Base-by-base conservation (phyloP, 2,113 vertebrate species). In the Nothobranchius kuhntae region DNA sequence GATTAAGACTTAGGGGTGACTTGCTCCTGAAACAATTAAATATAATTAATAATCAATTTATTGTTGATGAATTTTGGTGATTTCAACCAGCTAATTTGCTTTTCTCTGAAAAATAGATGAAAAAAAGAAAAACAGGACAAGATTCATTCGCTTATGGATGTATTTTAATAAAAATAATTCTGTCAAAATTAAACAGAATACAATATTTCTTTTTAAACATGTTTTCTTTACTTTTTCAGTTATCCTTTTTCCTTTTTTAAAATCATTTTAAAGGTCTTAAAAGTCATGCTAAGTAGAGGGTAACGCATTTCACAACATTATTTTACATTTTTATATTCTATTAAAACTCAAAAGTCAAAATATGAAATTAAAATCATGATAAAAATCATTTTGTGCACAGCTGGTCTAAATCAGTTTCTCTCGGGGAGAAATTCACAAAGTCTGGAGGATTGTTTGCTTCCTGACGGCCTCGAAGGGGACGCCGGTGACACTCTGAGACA, bases 151-250 rank as follows among this genome's bases (percentile, higher is more conserved):
- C 94, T 94, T 94, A 96, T 95, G 93, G 93, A 95, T 94, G 95
- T 95, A 96, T 97, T 98, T 98, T 97, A 98, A 97, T 98, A 98
- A 98, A 98, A 98, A 98, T 98, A 97, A 96, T 95, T 97, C 94
- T 97, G 95, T 96, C 95, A 95, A 95, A 97, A 96, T 96, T 96
- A 95, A 97, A 96, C 94, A 95, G 94, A 96, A 95, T 90, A 93
- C 93, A 93, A 92, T 94, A 92, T n/a, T 15, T 93, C 91, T 95
- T 94, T 94, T 75, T 74, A 73, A 95, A 93, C 91, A 92, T 94
- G 93, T 96, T 96, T 95, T 94, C 94, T 95, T 93, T 95, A 96
- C 92, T 95, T 91, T 72, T 89, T 30, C 30, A 30, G 30, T 30
- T 30, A 30, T 30, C 4, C 1, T 88, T 50, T 50, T 50, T 82